Conservation (phyloP, 2,113 vertebrate genomes). For the Aramus guarauna region DNA sequence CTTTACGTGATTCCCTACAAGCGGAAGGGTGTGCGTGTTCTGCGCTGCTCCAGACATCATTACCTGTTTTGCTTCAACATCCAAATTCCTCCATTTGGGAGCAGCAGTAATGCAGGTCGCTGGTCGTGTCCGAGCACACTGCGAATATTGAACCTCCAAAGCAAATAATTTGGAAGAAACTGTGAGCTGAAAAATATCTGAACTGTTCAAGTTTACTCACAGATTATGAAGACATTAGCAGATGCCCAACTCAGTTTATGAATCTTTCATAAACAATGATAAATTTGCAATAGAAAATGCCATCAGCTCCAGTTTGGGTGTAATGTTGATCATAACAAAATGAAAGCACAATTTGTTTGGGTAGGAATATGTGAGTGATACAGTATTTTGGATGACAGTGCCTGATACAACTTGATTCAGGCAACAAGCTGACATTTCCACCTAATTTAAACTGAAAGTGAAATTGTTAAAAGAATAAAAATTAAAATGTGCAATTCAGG, state of each 20-base stretch:
- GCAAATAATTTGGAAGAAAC: not conserved
- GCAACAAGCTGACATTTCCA: not conserved
- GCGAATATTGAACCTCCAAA: not conserved
- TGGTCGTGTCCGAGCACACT: fast-evolving
- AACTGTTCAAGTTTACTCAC: not conserved
- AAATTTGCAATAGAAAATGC: not conserved
- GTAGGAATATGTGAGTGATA: not conserved
- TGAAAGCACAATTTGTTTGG: not conserved
- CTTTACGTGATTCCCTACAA: fast-evolving
- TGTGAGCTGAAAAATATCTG: not conserved
- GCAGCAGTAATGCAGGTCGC: not conserved
- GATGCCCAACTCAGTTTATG: not conserved
- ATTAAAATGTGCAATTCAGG: not conserved
- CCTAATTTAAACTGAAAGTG: not conserved
- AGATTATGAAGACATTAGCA: not conserved
- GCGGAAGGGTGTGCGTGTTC: fast-evolving
- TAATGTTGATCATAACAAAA: not conserved
- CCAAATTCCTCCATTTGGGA: fast-evolving
- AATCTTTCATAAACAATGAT: slow-evolving; percentile 29
- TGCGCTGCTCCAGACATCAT: fast-evolving
- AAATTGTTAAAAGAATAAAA: not conserved
- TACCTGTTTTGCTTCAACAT: not conserved
- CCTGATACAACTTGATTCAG: not conserved
- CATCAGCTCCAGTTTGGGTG: not conserved
- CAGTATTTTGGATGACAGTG: not conserved